phyloP scores from a whole-genome alignment of 2,797 vertebrate genomes.

The Neosilurus hyrtlii region DNA sequence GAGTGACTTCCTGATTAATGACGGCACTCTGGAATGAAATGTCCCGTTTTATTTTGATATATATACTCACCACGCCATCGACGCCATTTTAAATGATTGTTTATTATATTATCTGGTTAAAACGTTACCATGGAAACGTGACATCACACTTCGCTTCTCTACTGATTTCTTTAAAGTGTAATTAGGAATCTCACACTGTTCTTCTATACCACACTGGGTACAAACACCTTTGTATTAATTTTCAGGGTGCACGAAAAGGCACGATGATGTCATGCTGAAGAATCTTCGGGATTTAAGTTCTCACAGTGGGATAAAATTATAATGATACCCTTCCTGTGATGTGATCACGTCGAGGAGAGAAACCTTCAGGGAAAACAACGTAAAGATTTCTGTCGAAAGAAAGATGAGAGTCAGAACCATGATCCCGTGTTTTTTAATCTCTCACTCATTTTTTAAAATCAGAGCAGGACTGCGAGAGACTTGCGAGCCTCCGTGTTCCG shows the following conservation, averaged over 20 bases:
- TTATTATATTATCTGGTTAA: too few relatives aligned
- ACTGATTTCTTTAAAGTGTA: too few relatives aligned
- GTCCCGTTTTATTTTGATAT: too few relatives aligned
- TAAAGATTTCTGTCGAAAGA: constrained; percentile 25
- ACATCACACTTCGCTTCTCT: too few relatives aligned
- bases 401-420: constrained; percentile 43
- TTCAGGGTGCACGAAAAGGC: background rate
- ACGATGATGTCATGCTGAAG: background rate
- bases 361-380: background rate
- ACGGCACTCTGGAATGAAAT: too few relatives aligned
- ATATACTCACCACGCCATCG: too few relatives aligned
- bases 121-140: too few relatives aligned
- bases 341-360: constrained; percentile 26
- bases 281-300: background rate
- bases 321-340: background rate
- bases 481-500: constrained; percentile 47
- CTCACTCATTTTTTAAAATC: background rate
- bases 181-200: too few relatives aligned
- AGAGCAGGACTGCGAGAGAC: constrained; percentile 37
- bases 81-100: too few relatives aligned
- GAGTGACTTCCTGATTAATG: too few relatives aligned
- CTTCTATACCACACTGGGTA: background rate
- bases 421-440: constrained; percentile 26
- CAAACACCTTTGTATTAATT: background rate
- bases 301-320: background rate